phyloP scores from a whole-genome alignment of 2,797 vertebrate genomes.

The Notamacropus eugenii region DNA sequence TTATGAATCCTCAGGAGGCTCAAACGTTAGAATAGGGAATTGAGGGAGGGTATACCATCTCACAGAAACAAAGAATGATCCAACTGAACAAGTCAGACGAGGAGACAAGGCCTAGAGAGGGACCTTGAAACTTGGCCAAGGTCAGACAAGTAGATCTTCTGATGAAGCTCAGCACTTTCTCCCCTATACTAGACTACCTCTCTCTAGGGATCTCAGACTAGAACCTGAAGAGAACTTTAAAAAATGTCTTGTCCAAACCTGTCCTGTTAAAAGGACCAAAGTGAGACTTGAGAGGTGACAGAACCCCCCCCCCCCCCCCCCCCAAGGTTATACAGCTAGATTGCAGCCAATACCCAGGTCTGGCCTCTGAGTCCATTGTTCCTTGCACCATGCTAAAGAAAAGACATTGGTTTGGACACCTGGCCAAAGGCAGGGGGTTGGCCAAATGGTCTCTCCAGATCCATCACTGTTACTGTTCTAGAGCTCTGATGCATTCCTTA shows the following conservation, averaged over 20 bases:
- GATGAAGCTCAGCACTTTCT: neutral
- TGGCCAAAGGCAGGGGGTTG: neutral
- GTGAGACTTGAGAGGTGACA: neutral
- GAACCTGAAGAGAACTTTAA: neutral
- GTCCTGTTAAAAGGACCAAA: neutral
- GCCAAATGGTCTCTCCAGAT: neutral
- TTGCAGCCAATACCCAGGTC: neutral
- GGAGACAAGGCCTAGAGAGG: neutral
- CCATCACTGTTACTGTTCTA: neutral
- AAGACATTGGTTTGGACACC: neutral
- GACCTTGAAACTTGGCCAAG: neutral
- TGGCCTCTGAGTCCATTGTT: neutral
- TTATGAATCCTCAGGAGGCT: neutral
- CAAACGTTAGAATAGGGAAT: neutral
- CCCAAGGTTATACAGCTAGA: neutral
- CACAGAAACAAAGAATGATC: neutral
- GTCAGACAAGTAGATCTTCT: neutral
- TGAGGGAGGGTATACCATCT: neutral
- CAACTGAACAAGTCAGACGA: neutral
- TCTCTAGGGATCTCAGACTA: neutral
- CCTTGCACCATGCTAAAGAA: neutral
- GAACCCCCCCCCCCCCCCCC: neutral
- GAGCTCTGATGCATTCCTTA: neutral
- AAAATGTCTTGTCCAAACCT: neutral
- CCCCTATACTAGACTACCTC: neutral